Conservation (phyloP, 2,888 invertebrate genomes). For the Caenorhabditis sp. region DNA sequence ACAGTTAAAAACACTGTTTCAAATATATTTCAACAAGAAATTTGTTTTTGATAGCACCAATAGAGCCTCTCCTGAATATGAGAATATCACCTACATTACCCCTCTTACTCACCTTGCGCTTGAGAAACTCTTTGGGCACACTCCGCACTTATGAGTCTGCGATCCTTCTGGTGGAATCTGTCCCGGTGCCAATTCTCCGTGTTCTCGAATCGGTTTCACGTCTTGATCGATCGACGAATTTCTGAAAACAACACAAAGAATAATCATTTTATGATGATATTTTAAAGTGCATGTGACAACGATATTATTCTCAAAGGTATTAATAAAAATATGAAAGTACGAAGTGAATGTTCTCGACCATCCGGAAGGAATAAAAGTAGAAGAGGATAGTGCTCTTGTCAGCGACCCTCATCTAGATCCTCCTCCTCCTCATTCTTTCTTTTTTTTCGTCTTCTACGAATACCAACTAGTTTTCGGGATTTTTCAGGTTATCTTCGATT, state of each 20-base stretch:
- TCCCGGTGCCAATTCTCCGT: slow-evolving; percentile 42
- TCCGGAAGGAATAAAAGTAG: slow-evolving; percentile 25
- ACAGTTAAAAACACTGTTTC: too few relatives aligned
- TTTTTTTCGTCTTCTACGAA: slow-evolving; percentile 5
- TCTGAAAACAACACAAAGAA: background rate
- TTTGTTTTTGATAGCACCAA: too few relatives aligned
- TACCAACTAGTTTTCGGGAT: slow-evolving; percentile 2
- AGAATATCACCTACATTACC: too few relatives aligned
- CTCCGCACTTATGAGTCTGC: slow-evolving; percentile 93
- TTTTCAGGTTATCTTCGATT: slow-evolving; percentile 1
- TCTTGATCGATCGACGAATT: background rate
- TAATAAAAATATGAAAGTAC: background rate
- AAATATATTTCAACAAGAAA: too few relatives aligned
- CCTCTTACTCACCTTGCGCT: slow-evolving; percentile 77
- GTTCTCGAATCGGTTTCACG: slow-evolving; percentile 23
- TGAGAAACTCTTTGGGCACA: slow-evolving; percentile 98
- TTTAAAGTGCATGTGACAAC: background rate
- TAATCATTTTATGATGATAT: background rate
- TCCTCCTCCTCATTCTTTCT: slow-evolving; percentile 6
- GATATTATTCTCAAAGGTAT: too few relatives aligned
- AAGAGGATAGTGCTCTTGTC: slow-evolving; percentile 7
- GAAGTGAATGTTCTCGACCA: background rate
- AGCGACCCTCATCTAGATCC: slow-evolving; percentile 9
- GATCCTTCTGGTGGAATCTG: slow-evolving; percentile 77
- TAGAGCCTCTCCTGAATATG: too few relatives aligned